Conservation (phyloP, 2,888 invertebrate genomes). For the Arge pagana region DNA sequence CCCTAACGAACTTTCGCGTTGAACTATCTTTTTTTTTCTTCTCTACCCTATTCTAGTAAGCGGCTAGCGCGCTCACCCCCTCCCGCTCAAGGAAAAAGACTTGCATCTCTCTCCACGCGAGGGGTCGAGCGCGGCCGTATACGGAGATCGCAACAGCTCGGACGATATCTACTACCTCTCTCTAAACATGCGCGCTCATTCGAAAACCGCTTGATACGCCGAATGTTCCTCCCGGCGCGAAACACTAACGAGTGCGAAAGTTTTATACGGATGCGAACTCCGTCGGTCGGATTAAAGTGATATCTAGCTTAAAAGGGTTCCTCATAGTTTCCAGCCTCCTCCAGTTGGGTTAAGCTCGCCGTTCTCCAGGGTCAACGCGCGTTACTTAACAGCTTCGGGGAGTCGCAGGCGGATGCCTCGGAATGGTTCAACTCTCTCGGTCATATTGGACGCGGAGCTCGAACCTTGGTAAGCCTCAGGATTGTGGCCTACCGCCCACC, state of each 20-base stretch:
- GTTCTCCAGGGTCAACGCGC: constrained; percentile 13
- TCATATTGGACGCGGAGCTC: constrained; percentile 11
- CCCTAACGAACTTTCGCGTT: too few species aligned
- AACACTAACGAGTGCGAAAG: neutral
- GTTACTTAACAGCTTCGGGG: constrained; percentile 19
- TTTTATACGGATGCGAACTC: neutral
- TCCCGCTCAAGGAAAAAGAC: too few species aligned
- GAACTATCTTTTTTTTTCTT: too few species aligned
- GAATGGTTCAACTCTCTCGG: constrained; percentile 15
- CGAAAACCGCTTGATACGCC: too few species aligned
- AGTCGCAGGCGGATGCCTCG: constrained; percentile 18
- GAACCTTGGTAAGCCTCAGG: constrained; percentile 18
- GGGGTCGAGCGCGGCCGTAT: too few species aligned
- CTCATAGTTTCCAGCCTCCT: constrained; percentile 10
- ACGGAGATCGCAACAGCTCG: too few species aligned
- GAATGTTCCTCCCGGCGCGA: too few species aligned
- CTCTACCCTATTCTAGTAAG: too few species aligned
- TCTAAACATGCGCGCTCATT: too few species aligned
- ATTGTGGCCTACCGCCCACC: constrained; percentile 13
- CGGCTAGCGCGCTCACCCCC: too few species aligned
- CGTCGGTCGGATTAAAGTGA: constrained; percentile 7
- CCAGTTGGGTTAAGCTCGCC: constrained; percentile 9
- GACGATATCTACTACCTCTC: too few species aligned
- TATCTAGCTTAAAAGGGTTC: constrained; percentile 6
- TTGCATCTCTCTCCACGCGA: too few species aligned